Conservation (phyloP, 1,140 invertebrate genomes). For the Himalopsyche phryganea region DNA sequence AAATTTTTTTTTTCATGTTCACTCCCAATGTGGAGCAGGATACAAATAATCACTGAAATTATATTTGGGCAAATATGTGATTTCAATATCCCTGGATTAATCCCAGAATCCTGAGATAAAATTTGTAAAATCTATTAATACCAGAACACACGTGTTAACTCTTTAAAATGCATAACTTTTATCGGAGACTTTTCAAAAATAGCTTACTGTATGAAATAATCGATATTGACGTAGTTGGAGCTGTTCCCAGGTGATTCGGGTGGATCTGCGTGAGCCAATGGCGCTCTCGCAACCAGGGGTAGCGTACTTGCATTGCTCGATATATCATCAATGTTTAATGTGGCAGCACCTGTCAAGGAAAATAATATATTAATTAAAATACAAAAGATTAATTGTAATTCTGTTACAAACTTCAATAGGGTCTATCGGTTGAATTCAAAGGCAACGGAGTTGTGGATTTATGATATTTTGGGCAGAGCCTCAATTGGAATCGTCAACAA, state of each 20-base stretch:
- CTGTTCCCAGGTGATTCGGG: constrained; percentile 71
- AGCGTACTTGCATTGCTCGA: constrained; percentile 61
- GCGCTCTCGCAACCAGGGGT: constrained; percentile 43
- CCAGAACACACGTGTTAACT: neutral
- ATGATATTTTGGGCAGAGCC: no score
- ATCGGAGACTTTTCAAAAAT: no score
- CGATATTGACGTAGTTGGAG: constrained; percentile 87
- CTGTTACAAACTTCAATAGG: neutral
- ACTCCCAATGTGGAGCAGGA: no score
- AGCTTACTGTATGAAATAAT: constrained; percentile 80
- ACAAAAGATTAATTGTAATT: no score
- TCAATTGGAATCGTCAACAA: no score
- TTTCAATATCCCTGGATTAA: no score
- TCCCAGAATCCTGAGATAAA: neutral
- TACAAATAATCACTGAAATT: no score
- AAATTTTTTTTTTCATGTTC: no score
- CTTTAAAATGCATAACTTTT: no score
- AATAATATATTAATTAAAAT: neutral
- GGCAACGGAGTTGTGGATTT: no score
- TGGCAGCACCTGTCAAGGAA: constrained; percentile 49
- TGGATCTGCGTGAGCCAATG: constrained; percentile 45
- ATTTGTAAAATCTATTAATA: no score
- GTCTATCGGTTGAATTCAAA: neutral
- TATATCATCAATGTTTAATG: constrained; percentile 59
- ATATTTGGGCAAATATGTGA: no score